Conservation (phyloP, 2,113 vertebrate species). For the Excalfactoria chinensis region DNA sequence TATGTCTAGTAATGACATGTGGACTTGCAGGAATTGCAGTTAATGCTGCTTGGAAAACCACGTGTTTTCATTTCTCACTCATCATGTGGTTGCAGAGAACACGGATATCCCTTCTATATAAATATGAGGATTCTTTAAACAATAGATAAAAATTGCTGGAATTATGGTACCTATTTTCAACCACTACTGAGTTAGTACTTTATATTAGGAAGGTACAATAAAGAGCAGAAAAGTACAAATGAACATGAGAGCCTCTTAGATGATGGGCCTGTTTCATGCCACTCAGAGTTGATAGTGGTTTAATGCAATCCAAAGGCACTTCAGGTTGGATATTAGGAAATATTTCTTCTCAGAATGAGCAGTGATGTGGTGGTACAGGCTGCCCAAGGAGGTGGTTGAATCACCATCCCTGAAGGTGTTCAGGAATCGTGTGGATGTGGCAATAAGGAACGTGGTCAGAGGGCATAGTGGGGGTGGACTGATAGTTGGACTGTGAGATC, state of each 20-base stretch:
- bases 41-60: slow-evolving; percentile 1
- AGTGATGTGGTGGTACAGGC: no score
- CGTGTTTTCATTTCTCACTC: slow-evolving; percentile 35
- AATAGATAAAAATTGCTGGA: not conserved
- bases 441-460: no score
- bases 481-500: no score
- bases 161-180: not conserved
- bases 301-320: not conserved
- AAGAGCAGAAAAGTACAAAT: not conserved
- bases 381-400: no score
- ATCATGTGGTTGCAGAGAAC: not conserved
- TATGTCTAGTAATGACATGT: slow-evolving; percentile 25
- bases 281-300: not conserved
- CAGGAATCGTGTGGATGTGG: no score
- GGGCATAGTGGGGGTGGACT: no score
- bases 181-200: not conserved
- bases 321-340: not conserved
- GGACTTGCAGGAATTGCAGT: slow-evolving; percentile 10
- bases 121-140: not conserved
- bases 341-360: not conserved
- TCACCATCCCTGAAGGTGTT: no score
- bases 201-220: not conserved
- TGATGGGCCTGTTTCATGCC: not conserved
- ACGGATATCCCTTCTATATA: not conserved
- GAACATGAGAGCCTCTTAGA: not conserved